Evolutionary conservation across 2,888 invertebrate species (phyloP).

Genomic region (Conchocele bisecta): DNA sequence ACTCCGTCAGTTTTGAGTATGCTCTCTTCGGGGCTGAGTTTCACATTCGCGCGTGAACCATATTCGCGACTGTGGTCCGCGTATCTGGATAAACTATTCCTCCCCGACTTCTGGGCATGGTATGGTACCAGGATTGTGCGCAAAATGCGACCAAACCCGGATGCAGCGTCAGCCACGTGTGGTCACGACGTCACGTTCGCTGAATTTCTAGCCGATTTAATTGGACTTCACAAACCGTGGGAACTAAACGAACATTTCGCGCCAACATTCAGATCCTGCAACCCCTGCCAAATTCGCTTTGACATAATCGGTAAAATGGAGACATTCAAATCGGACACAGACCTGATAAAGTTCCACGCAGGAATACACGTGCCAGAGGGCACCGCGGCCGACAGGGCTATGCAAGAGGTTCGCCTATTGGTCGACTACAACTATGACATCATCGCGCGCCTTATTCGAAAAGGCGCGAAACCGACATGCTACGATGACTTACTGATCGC

Average conservation of each 20-base stretch:
- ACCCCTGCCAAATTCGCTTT: conserved; percentile 58
- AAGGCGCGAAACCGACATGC: conserved; percentile 29
- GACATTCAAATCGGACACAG: too few species aligned
- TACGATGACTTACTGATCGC: conserved; percentile 28
- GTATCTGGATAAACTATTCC: conserved; percentile 65
- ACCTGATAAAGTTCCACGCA: too few species aligned
- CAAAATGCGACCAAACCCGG: conserved; percentile 5
- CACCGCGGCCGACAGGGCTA: conserved; percentile 21
- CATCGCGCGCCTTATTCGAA: not conserved
- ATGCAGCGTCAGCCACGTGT: conserved; percentile 37
- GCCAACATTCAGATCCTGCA: conserved; percentile 53
- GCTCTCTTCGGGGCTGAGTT: not conserved
- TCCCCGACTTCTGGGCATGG: conserved; percentile 64
- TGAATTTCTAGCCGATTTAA: conserved; percentile 50
- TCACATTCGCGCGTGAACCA: conserved; percentile 63
- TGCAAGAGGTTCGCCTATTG: conserved; percentile 48
- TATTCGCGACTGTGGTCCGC: conserved; percentile 62
- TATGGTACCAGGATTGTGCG: conserved; percentile 33
- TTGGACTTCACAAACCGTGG: not conserved
- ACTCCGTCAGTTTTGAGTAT: not conserved
- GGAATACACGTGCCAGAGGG: too few species aligned
- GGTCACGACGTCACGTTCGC: conserved; percentile 61
- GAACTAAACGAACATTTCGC: conserved; percentile 56
- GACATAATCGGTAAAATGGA: conserved; percentile 51
- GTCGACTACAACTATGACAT: conserved; percentile 46